Conservation (phyloP, 1,140 invertebrate genomes). For the Cyclina sinensis region DNA sequence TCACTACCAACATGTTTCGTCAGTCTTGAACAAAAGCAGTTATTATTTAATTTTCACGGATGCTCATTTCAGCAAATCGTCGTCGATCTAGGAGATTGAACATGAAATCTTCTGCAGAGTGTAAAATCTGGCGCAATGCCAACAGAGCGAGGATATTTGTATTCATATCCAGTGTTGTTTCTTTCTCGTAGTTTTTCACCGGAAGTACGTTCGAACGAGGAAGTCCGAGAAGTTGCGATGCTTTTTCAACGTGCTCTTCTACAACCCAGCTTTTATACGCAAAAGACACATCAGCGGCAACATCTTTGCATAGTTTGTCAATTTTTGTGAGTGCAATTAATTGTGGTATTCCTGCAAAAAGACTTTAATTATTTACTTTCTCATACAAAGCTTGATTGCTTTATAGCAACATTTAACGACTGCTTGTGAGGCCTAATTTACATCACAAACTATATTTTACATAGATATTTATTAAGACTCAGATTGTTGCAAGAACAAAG, state of each 20-base stretch:
- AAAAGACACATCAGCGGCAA: not conserved
- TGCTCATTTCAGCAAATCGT: not conserved
- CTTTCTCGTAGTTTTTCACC: constrained; percentile 58
- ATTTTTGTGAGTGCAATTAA: not conserved
- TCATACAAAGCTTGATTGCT: too few species aligned
- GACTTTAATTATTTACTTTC: not conserved
- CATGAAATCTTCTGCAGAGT: not conserved
- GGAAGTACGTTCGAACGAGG: constrained; percentile 45
- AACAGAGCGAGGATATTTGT: constrained; percentile 37
- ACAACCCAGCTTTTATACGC: not conserved
- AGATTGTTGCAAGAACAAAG: too few species aligned
- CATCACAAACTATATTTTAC: not conserved
- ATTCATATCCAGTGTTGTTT: constrained; percentile 29
- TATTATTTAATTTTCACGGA: not conserved
- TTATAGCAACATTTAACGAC: not conserved
- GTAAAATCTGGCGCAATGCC: not conserved
- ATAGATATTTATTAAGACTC: not conserved
- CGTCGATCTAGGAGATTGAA: not conserved
- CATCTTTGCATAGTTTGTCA: not conserved
- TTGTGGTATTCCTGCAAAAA: constrained; percentile 6
- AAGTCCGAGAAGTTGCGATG: constrained; percentile 17
- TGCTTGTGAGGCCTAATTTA: too few species aligned
- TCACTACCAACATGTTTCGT: too few species aligned
- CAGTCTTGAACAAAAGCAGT: too few species aligned
- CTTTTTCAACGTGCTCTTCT: constrained; percentile 33